Conservation (phyloP, 2,113 vertebrate genomes). For the Oenanthe melanoleuca region DNA sequence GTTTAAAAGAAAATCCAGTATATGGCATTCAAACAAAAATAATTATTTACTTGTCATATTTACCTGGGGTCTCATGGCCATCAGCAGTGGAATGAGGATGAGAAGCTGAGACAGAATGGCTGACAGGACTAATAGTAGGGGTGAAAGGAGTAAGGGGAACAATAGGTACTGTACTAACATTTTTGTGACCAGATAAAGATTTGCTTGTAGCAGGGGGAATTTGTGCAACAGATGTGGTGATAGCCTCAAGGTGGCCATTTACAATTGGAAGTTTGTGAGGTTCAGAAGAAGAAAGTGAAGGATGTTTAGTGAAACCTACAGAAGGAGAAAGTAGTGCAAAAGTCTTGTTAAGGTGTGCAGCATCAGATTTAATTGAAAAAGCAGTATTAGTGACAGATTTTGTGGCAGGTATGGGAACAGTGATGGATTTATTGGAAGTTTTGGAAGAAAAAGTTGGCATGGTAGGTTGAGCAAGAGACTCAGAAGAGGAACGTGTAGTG, state of each 20-base stretch:
- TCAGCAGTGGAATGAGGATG: background rate
- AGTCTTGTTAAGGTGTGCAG: background rate
- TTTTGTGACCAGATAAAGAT: background rate
- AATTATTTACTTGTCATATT: background rate
- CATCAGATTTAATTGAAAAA: background rate
- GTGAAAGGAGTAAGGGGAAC: constrained; percentile 42
- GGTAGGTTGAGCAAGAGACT: background rate
- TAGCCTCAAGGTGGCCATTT: background rate
- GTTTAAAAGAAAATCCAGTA: background rate
- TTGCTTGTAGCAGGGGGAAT: background rate
- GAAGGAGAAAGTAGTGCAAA: constrained; percentile 29
- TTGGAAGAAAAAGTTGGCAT: background rate
- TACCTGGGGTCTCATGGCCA: constrained; percentile 57
- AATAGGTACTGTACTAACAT: background rate
- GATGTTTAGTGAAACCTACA: constrained; percentile 13
- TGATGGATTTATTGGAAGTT: background rate
- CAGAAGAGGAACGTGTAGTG: background rate
- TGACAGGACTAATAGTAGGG: constrained; percentile 10
- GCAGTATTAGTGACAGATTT: background rate
- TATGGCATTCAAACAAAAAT: background rate
- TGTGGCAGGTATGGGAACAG: background rate
- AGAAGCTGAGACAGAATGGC: constrained; percentile 23
- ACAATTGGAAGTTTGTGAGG: background rate
- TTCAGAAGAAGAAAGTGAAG: constrained; percentile 12
- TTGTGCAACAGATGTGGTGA: background rate